Evolutionary conservation across 2,113 vertebrate genomes (phyloP).

Genomic region (Eclectus roratus): DNA sequence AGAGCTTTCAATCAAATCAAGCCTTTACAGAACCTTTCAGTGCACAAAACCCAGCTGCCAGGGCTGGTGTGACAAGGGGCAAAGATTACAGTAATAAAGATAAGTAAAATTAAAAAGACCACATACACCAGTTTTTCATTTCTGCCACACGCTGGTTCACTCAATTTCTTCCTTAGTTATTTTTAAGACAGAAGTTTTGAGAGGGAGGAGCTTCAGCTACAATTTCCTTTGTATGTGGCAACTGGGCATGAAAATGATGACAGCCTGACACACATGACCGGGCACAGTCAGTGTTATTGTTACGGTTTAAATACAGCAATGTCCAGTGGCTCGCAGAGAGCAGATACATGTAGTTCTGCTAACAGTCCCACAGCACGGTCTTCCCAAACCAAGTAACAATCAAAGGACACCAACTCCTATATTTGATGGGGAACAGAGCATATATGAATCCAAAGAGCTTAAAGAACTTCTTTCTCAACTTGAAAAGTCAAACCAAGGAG

Average conservation of each 20-base stretch:
- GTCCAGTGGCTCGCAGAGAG: not conserved
- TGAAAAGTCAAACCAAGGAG: not conserved
- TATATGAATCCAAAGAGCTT: not conserved
- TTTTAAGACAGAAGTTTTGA: not conserved
- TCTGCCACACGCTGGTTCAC: not conserved
- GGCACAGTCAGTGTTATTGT: not conserved
- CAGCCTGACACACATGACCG: not conserved
- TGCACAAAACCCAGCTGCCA: not conserved
- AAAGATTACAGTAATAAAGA: not conserved
- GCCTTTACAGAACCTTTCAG: not conserved
- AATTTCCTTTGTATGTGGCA: not conserved
- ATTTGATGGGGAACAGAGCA: not conserved
- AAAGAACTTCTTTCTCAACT: not conserved
- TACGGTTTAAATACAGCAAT: not conserved
- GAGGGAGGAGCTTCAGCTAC: not conserved
- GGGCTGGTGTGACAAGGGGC: not conserved
- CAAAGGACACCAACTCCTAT: not conserved
- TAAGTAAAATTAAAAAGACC: not conserved
- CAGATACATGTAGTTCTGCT: rapidly evolving
- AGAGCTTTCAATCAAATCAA: not conserved
- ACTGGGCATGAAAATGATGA: not conserved
- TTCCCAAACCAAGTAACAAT: not conserved
- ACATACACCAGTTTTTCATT: not conserved
- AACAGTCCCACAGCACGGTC: not conserved
- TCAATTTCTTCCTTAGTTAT: not conserved